These are phyloP conservation scores for Monopis laevigella DNA, from an alignment of 2,888 invertebrate species.

Conservation along the genomic window DNA sequence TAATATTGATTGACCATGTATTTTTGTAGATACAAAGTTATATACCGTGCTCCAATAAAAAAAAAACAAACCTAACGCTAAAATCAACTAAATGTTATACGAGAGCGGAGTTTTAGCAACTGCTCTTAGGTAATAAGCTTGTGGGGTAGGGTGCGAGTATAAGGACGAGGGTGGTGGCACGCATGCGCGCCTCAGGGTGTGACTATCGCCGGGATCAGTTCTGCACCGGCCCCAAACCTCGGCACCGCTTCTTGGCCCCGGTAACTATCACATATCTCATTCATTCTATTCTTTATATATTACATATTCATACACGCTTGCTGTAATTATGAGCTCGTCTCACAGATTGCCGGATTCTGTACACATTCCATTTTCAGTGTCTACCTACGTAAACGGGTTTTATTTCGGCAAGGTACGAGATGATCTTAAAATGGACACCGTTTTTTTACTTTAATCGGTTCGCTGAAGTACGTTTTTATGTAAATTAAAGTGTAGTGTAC, in stretches of 20 bases:
- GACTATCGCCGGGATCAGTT: constrained; percentile 44
- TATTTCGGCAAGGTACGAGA: constrained; percentile 10
- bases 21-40: too few relatives aligned
- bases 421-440: constrained; percentile 21
- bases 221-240: constrained; percentile 29
- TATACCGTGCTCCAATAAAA: too few relatives aligned
- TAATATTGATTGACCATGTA: too few relatives aligned
- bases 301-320: neutral
- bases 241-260: constrained; percentile 20
- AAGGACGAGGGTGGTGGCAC: constrained; percentile 25
- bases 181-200: constrained; percentile 59
- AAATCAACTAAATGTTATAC: too few relatives aligned
- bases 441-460: constrained; percentile 18
- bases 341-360: constrained; percentile 26
- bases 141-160: too few relatives aligned
- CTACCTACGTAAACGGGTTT: constrained; percentile 38
- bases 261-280: constrained; percentile 33
- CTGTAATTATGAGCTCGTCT: neutral
- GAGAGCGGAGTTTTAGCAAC: too few relatives aligned
- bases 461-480: constrained; percentile 4
- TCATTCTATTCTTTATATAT: constrained; percentile 17
- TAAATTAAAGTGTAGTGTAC: neutral
- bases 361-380: constrained; percentile 35
- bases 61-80: too few relatives aligned
- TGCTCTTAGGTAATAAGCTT: too few relatives aligned